Percentiles rank a stretch among this genome's conserved stretches.
These are phyloP conservation scores for Hoplias malabaricus DNA, from an alignment of 2,113 vertebrate genomes.

Conservation along the genomic window DNA sequence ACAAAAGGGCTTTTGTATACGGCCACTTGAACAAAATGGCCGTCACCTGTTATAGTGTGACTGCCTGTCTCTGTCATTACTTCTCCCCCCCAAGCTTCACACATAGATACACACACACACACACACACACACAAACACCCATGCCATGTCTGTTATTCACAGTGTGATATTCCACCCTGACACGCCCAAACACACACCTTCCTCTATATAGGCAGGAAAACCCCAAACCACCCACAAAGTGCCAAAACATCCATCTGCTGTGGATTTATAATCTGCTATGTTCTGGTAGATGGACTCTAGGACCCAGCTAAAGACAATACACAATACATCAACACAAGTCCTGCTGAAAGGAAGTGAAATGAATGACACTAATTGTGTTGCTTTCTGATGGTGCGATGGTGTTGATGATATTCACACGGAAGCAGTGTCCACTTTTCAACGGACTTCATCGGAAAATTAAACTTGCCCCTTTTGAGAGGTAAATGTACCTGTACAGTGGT, in stretches of 20 bases:
- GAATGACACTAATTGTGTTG: no score
- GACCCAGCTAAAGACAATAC: constrained; percentile 7
- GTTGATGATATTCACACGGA: no score
- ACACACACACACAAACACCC: constrained; percentile 19
- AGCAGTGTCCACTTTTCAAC: no score
- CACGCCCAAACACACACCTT: constrained; percentile 7
- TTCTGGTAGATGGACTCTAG: background rate
- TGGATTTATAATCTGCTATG: constrained; percentile 18
- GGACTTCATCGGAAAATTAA: no score
- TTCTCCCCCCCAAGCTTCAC: constrained; percentile 19
- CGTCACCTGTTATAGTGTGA: constrained; percentile 28
- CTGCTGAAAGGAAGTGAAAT: no score
- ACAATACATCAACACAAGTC: no score
- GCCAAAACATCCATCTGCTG: constrained; percentile 30
- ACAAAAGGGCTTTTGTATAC: background rate
- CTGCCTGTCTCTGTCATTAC: constrained; percentile 33
- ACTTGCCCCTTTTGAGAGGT: no score
- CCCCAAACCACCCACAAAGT: constrained; percentile 31
- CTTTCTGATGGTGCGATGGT: no score
- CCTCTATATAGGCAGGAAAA: constrained; percentile 22
- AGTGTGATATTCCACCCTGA: constrained; percentile 21
- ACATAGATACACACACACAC: constrained; percentile 14
- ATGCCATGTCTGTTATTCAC: constrained; percentile 34
- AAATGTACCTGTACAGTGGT: no score
- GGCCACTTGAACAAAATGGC: constrained; percentile 40